A percentile compares a stretch with the other conserved stretches of the same genome.
phyloP scores from a whole-genome alignment of 2,113 vertebrate genomes.

The Scolopax mira region DNA sequence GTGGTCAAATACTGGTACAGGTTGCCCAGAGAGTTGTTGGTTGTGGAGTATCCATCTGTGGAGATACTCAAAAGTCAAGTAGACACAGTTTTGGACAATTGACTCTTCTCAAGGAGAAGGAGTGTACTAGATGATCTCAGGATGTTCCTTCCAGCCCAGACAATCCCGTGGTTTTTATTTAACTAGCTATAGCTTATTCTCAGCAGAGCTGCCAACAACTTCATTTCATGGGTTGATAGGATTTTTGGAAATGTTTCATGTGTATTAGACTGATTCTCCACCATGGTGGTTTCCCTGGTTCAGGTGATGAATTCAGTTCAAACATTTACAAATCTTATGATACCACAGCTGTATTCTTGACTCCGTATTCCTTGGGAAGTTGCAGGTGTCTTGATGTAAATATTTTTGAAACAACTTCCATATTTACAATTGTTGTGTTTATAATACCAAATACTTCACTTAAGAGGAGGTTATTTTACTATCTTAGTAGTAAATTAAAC shows the following conservation, averaged over 20 bases:
- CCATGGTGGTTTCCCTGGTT: neutral
- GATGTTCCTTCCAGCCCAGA: neutral
- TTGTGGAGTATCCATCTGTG: neutral
- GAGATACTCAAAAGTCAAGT: neutral
- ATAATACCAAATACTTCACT: constrained; percentile 26
- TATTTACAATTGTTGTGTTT: constrained; percentile 39
- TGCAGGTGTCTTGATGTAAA: constrained; percentile 52
- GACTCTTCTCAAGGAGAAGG: neutral
- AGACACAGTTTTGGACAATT: neutral
- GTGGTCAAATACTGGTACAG: neutral
- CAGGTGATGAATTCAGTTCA: neutral
- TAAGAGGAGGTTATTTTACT: constrained; percentile 44
- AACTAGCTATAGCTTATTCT: neutral
- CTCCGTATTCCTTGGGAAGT: neutral
- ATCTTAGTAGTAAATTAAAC: constrained; percentile 23
- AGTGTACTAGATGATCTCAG: neutral
- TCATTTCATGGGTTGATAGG: neutral
- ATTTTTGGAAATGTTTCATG: neutral
- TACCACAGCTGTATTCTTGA: neutral
- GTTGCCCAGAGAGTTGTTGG: neutral
- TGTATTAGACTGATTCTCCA: neutral
- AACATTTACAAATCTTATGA: neutral
- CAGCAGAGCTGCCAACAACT: neutral
- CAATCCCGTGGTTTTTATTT: neutral
- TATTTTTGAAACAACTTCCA: constrained; percentile 41